Percentiles rank a stretch among this genome's conserved stretches.
These are phyloP conservation scores for Drosophila watanabei DNA, from an alignment of 1,140 invertebrate genomes.

Conservation along the genomic window DNA sequence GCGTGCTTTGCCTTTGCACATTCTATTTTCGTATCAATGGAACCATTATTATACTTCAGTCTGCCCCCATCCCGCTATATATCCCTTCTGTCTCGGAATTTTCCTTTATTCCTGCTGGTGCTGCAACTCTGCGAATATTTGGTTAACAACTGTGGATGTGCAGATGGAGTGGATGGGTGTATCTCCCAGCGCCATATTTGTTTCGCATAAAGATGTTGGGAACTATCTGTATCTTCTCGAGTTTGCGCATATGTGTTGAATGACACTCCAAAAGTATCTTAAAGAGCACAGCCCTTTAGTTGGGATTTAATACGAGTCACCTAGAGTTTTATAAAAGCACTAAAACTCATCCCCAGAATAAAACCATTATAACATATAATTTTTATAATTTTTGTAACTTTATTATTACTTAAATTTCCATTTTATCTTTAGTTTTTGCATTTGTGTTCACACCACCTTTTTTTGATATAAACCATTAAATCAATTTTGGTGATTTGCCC, in stretches of 20 bases:
- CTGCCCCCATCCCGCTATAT: background rate
- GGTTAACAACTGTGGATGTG: constrained; percentile 51
- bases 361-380: background rate
- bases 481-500: constrained; percentile 18
- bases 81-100: background rate
- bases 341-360: background rate
- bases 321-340: no score
- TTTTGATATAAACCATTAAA: constrained; percentile 39
- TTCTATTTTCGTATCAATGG: constrained; percentile 57
- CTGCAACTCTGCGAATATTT: constrained; percentile 54
- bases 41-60: constrained; percentile 55
- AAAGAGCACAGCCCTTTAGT: constrained; percentile 47
- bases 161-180: constrained; percentile 18
- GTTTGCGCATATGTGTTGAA: background rate
- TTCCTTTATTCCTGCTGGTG: constrained; percentile 40
- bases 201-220: constrained; percentile 42
- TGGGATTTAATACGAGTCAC: constrained; percentile 1
- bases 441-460: constrained; percentile 12
- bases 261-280: constrained; percentile 37
- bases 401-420: constrained; percentile 76
- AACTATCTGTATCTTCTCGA: constrained; percentile 27
- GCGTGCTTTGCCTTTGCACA: constrained; percentile 30
- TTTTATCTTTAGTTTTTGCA: constrained; percentile 46
- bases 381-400: constrained; percentile 76
- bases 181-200: constrained; percentile 55